phyloP scores from a whole-genome alignment of 2,113 vertebrate genomes.

The Crotalus helleri region DNA sequence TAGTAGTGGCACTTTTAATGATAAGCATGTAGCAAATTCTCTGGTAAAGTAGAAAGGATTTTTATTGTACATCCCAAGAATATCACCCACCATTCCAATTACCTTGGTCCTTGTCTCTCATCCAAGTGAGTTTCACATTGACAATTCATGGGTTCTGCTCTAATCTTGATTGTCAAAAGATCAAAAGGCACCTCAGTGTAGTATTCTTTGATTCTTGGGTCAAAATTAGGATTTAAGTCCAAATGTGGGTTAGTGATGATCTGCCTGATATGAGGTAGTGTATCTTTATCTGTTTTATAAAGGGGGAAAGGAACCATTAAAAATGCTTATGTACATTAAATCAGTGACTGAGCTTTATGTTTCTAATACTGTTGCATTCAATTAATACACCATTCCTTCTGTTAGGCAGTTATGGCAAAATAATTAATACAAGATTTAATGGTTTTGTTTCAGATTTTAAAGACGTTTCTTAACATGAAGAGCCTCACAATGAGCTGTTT shows the following conservation, averaged over 20 bases:
- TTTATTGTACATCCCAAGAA: neutral
- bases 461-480: neutral
- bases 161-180: slow-evolving; percentile 79
- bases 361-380: neutral
- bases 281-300: slow-evolving; percentile 71
- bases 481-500: neutral
- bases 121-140: slow-evolving; percentile 80
- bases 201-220: slow-evolving; percentile 84
- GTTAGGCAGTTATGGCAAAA: slow-evolving; percentile 2
- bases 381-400: slow-evolving; percentile 30
- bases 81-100: neutral
- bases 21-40: neutral
- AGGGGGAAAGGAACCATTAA: neutral
- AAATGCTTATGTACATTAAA: neutral
- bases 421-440: neutral
- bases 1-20: neutral
- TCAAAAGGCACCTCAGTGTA: slow-evolving; percentile 87
- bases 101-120: slow-evolving; percentile 84
- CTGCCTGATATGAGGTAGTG: slow-evolving; percentile 79
- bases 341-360: slow-evolving; percentile 12
- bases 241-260: slow-evolving; percentile 85
- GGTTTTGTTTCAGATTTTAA: neutral
- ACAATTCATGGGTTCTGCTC: slow-evolving; percentile 75
- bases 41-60: neutral
- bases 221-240: slow-evolving; percentile 82